Evolutionary conservation across 2,113 vertebrate species (phyloP), one percentile per base, ranked within the genome.

Genomic region (Aspiorhynchus laticeps): DNA sequence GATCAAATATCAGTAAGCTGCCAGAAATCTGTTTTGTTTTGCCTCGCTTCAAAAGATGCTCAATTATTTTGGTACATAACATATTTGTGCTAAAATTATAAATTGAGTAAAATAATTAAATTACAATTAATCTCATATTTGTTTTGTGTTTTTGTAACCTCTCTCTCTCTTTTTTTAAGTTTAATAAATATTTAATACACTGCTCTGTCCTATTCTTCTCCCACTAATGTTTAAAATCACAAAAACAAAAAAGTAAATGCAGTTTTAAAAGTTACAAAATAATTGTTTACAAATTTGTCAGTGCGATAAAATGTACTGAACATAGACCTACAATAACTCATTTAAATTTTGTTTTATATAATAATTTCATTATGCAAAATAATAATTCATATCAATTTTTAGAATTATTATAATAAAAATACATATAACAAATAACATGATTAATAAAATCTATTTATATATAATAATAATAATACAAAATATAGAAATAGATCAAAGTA

Each of bases 1-100:
- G 59, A 81, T 81, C 59, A 63, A 81, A 21, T 51, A n/a, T 77
- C 75, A 51, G 75, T 19, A 19, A 41, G 36, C 53, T 26, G 14
- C 24, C 24, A 65, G n/a, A 63, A 28, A 41, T 43, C 2, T 3
- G 36, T 43, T 43, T 51, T 48, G 4, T 28, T 83, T 83, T 7
- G 3, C 63, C 17, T 33, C 14, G 48, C 19, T 67, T 53, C 4
- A 53, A 78, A 78, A 78, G 14, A 31, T 26, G 38, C 73, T 75
- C 38, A 46, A 75, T 75, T 46, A 46, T 43, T 43, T 75, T 21
- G 21, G 10, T 14, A n/a, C n/a, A n/a, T n/a, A 46, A 75, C 38
- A 15, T 26, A 46, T 26, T 46, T 26, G 5, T 46, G n/a, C 38
- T n/a, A 75, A 75, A 26, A 75, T n/a, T 7, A 41, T 46, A 46